A percentile compares a stretch with the other conserved stretches of the same genome.
Conservation (phyloP, 2,113 vertebrate species). For the Agapornis roseicollis region DNA sequence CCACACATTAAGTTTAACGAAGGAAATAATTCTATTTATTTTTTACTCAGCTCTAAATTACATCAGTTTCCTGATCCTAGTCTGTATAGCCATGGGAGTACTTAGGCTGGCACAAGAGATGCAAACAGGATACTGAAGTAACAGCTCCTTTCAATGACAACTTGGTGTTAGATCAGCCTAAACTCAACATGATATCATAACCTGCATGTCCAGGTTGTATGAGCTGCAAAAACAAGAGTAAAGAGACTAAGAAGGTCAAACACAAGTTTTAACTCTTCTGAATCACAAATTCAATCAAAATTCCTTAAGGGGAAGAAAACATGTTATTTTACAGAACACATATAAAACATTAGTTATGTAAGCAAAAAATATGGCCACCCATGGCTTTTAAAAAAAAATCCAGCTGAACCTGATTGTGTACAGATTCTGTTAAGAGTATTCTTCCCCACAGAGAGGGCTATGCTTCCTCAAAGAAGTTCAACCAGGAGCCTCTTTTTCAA, state of each 20-base stretch:
- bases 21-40: not conserved
- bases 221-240: not conserved
- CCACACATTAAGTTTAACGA: not conserved
- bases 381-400: not conserved
- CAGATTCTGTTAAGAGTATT: not conserved
- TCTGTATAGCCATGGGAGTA: not conserved
- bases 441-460: not conserved
- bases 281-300: not conserved
- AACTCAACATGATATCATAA: not conserved
- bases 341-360: not conserved
- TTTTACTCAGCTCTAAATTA: not conserved
- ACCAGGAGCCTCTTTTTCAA: not conserved
- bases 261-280: not conserved
- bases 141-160: not conserved
- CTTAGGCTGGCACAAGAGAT: not conserved
- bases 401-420: not conserved
- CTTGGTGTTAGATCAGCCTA: not conserved
- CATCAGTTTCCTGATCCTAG: constrained; percentile 33
- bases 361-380: not conserved
- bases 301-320: not conserved
- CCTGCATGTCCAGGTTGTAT: not conserved
- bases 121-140: constrained; percentile 12
- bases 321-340: not conserved
- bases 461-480: not conserved
- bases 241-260: not conserved